phyloP scores from a whole-genome alignment of 2,113 vertebrate genomes.

The Calonectris borealis region DNA sequence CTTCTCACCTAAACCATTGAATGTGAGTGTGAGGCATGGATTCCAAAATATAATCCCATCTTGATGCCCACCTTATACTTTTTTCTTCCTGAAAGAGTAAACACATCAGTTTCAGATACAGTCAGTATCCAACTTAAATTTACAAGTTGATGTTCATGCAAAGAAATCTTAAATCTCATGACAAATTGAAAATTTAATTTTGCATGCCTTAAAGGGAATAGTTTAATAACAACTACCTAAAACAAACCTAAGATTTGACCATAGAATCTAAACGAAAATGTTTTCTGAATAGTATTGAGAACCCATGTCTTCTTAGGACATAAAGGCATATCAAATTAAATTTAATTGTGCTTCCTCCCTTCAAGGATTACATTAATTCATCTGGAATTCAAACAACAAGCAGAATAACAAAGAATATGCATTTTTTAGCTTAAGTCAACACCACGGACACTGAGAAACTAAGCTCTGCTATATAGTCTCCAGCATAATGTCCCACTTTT shows the following conservation, averaged over 20 bases:
- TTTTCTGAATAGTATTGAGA: background rate
- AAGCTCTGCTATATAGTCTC: background rate
- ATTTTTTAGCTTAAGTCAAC: background rate
- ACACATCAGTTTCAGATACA: background rate
- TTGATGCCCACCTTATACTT: slow-evolving; percentile 92
- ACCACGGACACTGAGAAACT: background rate
- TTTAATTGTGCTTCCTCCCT: background rate
- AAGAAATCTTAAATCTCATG: background rate
- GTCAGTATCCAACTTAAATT: background rate
- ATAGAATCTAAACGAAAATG: background rate
- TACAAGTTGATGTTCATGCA: background rate
- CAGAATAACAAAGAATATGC: background rate
- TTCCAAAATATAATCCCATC: slow-evolving; percentile 99
- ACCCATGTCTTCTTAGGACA: background rate
- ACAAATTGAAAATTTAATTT: background rate
- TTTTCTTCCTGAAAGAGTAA: slow-evolving; percentile 80
- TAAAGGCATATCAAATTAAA: background rate
- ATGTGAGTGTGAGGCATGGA: slow-evolving; percentile 99
- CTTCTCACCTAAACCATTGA: slow-evolving; percentile 96
- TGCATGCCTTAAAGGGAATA: background rate
- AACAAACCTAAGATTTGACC: background rate
- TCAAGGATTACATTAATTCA: background rate
- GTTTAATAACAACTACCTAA: background rate
- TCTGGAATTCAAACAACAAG: background rate
- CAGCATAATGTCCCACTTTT: background rate